A percentile compares a stretch with the other conserved stretches of the same genome.
Conservation (phyloP, 2,113 vertebrate genomes). For the Dipodomys merriami region DNA sequence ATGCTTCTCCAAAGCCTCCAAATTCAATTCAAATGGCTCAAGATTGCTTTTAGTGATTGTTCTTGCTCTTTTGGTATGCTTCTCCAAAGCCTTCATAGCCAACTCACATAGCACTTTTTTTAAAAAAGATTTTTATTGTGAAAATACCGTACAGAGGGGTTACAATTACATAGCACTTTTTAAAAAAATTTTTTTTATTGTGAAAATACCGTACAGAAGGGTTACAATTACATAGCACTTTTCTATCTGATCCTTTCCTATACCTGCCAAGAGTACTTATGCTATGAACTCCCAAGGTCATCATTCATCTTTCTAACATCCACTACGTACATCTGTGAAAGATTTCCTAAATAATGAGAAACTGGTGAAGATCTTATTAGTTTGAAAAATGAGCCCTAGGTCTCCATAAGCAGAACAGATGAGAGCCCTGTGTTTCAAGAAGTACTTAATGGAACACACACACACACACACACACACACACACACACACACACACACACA, state of each 20-base stretch:
- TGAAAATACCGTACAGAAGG: too few species aligned
- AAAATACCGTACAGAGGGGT: too few species aligned
- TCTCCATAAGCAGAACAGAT: not conserved
- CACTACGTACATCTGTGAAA: not conserved
- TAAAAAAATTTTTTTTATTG: too few species aligned
- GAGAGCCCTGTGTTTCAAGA: not conserved
- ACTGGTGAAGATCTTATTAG: not conserved
- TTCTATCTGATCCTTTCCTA: not conserved
- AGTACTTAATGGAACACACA: not conserved
- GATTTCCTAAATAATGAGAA: not conserved
- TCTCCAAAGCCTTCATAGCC: not conserved
- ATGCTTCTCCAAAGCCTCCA: not conserved
- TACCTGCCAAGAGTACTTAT: not conserved
- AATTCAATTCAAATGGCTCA: not conserved
- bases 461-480: not conserved
- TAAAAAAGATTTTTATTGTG: too few species aligned
- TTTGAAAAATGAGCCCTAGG: constrained; percentile 16
- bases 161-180: not conserved
- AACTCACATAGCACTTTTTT: not conserved
- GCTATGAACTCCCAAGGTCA: not conserved
- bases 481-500: too few species aligned
- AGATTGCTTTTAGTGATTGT: not conserved
- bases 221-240: not conserved
- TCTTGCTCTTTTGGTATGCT: not conserved
- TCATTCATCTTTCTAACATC: not conserved